Conservation (phyloP, 2,113 vertebrate genomes). For the Nestor notabilis region DNA sequence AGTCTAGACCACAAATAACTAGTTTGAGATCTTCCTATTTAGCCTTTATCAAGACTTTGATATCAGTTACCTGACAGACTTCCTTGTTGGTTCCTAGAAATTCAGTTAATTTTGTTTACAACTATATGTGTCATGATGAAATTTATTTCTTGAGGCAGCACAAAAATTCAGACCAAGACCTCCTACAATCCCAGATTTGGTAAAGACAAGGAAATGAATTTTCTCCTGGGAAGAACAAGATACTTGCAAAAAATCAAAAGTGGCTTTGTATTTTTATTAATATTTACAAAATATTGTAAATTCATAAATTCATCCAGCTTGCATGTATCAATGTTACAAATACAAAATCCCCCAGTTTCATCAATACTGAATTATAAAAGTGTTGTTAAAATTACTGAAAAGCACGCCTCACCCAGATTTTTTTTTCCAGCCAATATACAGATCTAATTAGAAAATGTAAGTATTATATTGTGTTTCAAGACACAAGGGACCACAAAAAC, state of each 20-base stretch:
- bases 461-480: background rate
- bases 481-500: background rate
- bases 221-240: background rate
- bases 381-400: slow-evolving; percentile 15
- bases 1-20: background rate
- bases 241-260: background rate
- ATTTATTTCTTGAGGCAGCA: background rate
- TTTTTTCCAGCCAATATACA: background rate
- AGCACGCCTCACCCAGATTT: background rate
- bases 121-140: background rate
- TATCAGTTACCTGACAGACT: background rate
- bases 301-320: background rate
- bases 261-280: slow-evolving; percentile 20
- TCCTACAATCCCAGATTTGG: background rate
- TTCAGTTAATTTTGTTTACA: background rate
- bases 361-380: background rate
- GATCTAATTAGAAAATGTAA: background rate
- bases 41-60: background rate
- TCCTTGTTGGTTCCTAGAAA: background rate
- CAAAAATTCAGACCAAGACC: background rate
- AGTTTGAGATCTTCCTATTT: background rate
- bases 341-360: background rate
- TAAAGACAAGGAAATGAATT: background rate
- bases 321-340: slow-evolving; percentile 1
- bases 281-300: slow-evolving; percentile 39